Percentiles rank a stretch among this genome's conserved stretches.
phyloP scores from a whole-genome alignment of 2,113 vertebrate genomes.

The Vidua chalybeata region DNA sequence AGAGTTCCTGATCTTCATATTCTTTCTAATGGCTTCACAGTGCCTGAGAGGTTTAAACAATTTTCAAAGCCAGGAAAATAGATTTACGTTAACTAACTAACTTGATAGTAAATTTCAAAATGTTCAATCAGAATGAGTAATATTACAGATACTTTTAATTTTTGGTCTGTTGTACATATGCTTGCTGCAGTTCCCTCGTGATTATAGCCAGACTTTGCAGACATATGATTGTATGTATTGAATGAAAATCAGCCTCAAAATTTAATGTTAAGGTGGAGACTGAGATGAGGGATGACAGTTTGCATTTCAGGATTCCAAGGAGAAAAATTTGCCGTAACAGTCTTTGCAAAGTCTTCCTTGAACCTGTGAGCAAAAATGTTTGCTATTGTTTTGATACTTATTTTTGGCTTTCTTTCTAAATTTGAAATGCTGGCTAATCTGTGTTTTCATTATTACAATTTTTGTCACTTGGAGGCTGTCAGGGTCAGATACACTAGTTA shows the following conservation, averaged over 20 bases:
- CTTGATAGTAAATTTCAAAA: background rate
- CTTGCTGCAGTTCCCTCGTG: background rate
- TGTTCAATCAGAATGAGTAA: background rate
- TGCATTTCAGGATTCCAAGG: background rate
- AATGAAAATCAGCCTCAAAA: background rate
- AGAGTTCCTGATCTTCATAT: background rate
- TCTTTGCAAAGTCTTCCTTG: background rate
- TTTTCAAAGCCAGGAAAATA: background rate
- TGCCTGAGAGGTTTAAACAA: background rate
- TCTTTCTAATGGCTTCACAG: background rate
- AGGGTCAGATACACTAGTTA: background rate
- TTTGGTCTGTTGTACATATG: background rate
- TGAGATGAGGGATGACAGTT: background rate
- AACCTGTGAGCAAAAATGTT: background rate
- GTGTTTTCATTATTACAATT: background rate
- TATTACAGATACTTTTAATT: background rate
- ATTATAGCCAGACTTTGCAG: background rate
- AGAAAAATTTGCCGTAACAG: background rate
- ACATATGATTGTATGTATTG: background rate
- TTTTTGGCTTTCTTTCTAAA: background rate
- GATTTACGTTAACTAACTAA: background rate
- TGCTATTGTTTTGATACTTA: background rate
- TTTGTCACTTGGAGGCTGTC: background rate
- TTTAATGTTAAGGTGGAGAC: background rate
- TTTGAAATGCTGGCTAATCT: background rate